Conservation (phyloP, 2,113 vertebrate species). For the Saguinus midas region DNA sequence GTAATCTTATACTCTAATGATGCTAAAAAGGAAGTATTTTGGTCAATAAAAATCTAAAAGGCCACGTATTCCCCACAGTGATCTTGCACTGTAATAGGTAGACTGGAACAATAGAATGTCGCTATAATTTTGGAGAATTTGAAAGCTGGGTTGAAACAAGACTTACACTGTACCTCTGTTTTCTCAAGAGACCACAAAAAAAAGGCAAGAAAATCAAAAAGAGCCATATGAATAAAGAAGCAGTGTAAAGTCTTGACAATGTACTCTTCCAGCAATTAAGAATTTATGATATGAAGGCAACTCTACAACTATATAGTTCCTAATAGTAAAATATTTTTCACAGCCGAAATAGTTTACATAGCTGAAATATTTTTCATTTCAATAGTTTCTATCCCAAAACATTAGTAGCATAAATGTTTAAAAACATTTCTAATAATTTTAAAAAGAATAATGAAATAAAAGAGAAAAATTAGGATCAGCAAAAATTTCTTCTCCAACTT, state of each 20-base stretch:
- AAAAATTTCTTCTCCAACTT: constrained; percentile 21
- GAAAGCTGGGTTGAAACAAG: constrained; percentile 11
- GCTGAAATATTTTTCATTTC: no score
- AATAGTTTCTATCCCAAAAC: no score
- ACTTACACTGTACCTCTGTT: neutral
- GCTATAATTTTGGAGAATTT: neutral
- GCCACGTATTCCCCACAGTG: neutral
- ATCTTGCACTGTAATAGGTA: neutral
- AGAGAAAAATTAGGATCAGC: neutral
- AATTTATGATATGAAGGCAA: constrained; percentile 21
- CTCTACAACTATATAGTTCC: neutral
- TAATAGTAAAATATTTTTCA: constrained; percentile 20
- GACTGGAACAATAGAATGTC: neutral
- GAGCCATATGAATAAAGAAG: constrained; percentile 6
- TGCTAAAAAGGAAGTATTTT: neutral
- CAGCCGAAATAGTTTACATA: neutral
- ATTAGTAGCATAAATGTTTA: no score
- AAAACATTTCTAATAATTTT: neutral
- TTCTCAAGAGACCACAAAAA: neutral
- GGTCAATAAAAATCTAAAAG: constrained; percentile 4
- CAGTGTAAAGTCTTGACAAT: neutral
- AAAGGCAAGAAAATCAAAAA: neutral
- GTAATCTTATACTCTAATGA: constrained; percentile 28
- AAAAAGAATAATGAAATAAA: constrained; percentile 31
- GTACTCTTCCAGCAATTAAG: neutral